phyloP scores from a whole-genome alignment of 2,113 vertebrate genomes.

The Anoplopoma fimbria region DNA sequence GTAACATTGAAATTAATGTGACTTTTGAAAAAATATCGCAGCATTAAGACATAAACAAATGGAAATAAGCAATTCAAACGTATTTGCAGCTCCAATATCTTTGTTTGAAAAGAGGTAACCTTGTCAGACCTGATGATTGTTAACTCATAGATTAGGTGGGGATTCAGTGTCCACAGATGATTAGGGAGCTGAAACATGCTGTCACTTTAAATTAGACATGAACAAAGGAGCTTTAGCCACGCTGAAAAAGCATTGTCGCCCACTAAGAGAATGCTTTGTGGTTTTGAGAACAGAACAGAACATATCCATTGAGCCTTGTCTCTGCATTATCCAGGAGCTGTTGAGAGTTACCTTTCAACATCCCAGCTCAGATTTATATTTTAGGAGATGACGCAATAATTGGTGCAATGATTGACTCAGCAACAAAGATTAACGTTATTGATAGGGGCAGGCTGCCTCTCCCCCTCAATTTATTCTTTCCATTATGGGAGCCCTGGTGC shows the following conservation, averaged over 20 bases:
- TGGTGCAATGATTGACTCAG: slow-evolving; percentile 32
- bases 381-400: slow-evolving; percentile 36
- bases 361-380: not conserved
- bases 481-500: slow-evolving; percentile 48
- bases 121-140: not conserved
- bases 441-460: slow-evolving; percentile 42
- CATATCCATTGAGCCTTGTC: not conserved
- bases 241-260: not conserved
- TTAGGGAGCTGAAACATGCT: not conserved
- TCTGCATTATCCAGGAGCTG: not conserved
- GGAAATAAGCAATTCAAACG: not conserved
- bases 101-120: slow-evolving; percentile 3
- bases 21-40: not conserved
- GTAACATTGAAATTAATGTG: not conserved
- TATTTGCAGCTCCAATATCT: not conserved
- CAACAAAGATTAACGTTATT: slow-evolving; percentile 42
- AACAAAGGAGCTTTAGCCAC: not conserved
- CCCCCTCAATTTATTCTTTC: slow-evolving; percentile 41
- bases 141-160: not conserved
- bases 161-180: not conserved
- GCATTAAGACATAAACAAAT: not conserved
- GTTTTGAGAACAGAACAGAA: not conserved
- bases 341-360: not conserved
- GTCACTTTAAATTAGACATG: slow-evolving; percentile 1
- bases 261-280: not conserved